Base-by-base conservation (phyloP, 2,888 invertebrate species). In the Diarsia mendica region DNA sequence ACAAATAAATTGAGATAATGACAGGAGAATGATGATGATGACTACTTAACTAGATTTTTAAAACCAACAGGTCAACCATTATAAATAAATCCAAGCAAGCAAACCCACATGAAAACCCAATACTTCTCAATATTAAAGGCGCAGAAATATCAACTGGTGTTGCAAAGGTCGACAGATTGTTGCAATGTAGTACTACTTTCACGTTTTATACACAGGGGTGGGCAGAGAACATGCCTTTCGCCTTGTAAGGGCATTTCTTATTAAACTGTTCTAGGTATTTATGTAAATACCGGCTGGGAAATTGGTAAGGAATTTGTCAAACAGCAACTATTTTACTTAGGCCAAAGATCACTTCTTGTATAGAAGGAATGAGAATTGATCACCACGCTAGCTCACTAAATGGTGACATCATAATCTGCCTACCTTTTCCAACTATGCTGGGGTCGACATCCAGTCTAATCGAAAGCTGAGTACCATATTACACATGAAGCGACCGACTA, bases 101-200 rank as follows among this genome's bases (percentile, higher is more conserved):
- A 46, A 64, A 75, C 11, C 48, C 74, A 11, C 3, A 53, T 9
- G 58, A 39, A 65, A 60, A 48, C 3, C 0, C 13, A 60, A 58
- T 63, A n/a, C 60, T 8, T 8, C 8, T 15, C 13, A 58, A 51
- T 58, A 79, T 63, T 58, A 53, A 75, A 75, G 75, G 71, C 61
- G 46, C 74, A 79, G 67, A 72, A 78, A 85, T 85, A 84, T 77
- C 79, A 84, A 76, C 75, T 20, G 28, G 70, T 82, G 66, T 63
- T 75, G 77, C 63, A 85, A 85, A 85, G 87, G 85, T 87, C 85
- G 76, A 51, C 23, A 49, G 49, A 70, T 55, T 67, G 67, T 67
- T 76, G 81, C 78, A 49, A 79, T 77, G 49, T 55, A 28, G 53
- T 72, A 65, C 65, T 65, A 83, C 83, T 83, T 83, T 83, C 84